Percentiles rank a stretch among this genome's conserved stretches.
Conservation (phyloP, 2,888 invertebrate species). For the Druceiella hillmani region DNA sequence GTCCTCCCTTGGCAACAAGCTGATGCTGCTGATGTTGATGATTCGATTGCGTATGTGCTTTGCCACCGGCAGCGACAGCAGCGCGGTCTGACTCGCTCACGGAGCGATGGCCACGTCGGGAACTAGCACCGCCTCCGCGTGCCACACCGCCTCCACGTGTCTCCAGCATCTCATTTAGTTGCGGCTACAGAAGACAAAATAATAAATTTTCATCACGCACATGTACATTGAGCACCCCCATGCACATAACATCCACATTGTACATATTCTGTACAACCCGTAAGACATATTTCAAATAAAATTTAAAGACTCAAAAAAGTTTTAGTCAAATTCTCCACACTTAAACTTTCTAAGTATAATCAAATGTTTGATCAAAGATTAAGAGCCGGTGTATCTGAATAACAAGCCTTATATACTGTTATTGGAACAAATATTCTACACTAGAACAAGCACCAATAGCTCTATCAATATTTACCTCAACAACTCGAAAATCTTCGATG, state of each 20-base stretch:
- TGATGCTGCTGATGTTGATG: too few species aligned
- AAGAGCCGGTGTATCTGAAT: too few species aligned
- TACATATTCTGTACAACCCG: too few species aligned
- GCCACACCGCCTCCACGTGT: conserved; percentile 38
- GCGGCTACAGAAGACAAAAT: conserved; percentile 37
- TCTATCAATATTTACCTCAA: conserved; percentile 48
- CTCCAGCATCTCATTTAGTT: conserved; percentile 51
- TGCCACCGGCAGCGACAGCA: conserved; percentile 15
- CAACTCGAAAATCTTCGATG: conserved; percentile 84
- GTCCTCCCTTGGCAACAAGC: too few species aligned
- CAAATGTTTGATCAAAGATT: too few species aligned
- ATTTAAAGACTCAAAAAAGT: too few species aligned
- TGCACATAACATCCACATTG: background rate
- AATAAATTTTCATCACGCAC: background rate
- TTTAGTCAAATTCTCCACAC: too few species aligned
- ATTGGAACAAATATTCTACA: too few species aligned
- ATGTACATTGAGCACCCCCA: background rate
- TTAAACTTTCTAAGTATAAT: too few species aligned
- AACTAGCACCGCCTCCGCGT: conserved; percentile 46
- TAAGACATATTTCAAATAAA: too few species aligned
- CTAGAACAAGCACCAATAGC: background rate
- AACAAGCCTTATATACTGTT: too few species aligned
- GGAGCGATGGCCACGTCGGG: conserved; percentile 42
- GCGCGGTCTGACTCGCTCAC: conserved; percentile 41
- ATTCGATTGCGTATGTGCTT: too few species aligned